Conservation (phyloP, 2,113 vertebrate species). For the Choloepus hoffmanni region DNA sequence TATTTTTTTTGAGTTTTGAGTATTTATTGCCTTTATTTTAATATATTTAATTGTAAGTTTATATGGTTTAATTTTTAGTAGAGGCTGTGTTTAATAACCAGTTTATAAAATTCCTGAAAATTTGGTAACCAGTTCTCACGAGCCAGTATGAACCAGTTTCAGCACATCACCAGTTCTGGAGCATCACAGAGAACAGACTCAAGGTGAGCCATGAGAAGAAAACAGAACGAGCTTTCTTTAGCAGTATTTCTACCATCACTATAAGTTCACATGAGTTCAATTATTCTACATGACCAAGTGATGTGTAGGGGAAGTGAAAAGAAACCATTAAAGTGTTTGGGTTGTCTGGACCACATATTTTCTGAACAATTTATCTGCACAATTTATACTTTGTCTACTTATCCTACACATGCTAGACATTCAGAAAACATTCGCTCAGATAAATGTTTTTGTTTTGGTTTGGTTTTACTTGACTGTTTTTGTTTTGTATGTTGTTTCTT, state of each 20-base stretch:
- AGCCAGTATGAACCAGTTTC: too few relatives aligned
- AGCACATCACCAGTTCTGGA: background rate
- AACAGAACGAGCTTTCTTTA: background rate
- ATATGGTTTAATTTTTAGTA: too few relatives aligned
- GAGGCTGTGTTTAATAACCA: too few relatives aligned
- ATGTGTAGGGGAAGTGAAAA: background rate
- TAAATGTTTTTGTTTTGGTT: background rate
- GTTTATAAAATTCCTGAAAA: too few relatives aligned
- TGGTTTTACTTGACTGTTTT: too few relatives aligned
- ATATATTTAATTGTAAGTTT: too few relatives aligned
- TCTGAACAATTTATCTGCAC: background rate
- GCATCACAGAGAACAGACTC: background rate
- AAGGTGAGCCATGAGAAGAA: background rate
- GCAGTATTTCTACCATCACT: background rate
- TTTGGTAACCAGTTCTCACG: too few relatives aligned
- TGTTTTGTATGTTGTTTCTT: background rate
- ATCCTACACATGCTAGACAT: background rate
- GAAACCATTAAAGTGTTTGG: background rate
- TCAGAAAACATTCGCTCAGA: background rate
- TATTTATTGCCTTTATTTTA: background rate
- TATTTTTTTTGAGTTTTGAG: background rate
- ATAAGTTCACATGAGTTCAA: background rate
- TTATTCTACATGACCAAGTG: background rate
- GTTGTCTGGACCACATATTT: background rate
- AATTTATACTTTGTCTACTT: background rate